Evolutionary conservation across 2,797 vertebrate species (phyloP).

Genomic region (Thamnophis elegans): DNA sequence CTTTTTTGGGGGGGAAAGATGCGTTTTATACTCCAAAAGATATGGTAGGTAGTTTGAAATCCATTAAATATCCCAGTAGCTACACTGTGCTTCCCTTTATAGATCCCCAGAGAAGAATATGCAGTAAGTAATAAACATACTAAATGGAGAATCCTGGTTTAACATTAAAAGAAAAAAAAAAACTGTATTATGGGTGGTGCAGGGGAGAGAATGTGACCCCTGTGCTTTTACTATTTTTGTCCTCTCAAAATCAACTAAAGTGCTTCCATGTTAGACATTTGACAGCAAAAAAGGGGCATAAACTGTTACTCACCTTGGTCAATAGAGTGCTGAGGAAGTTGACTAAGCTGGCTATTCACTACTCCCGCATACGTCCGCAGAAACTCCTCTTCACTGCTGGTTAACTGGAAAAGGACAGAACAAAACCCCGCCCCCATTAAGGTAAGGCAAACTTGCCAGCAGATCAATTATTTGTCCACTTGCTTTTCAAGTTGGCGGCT

Average conservation of each 20-base stretch:
- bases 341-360: conserved; percentile 97
- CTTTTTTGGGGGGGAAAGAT: too few relatives aligned
- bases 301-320: conserved; percentile 86
- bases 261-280: not conserved
- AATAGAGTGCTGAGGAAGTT: conserved; percentile 96
- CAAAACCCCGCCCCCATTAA: not conserved
- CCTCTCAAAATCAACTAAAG: not conserved
- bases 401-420: conserved; percentile 77
- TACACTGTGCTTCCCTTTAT: not conserved
- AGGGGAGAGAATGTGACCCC: not conserved
- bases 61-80: not conserved
- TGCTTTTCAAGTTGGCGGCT: not conserved
- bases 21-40: too few relatives aligned
- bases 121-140: not conserved
- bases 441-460: not conserved
- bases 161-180: not conserved
- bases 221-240: not conserved
- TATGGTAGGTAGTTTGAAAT: not conserved
- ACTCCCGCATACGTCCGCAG: conserved; percentile 94
- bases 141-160: not conserved
- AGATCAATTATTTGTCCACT: not conserved
- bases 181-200: not conserved
- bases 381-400: conserved; percentile 95
- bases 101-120: not conserved
- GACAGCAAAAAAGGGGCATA: not conserved